A percentile compares a stretch with the other conserved stretches of the same genome.
Evolutionary conservation across 2,888 invertebrate genomes (phyloP).

Genomic region (Drosophila multiciliata): DNA sequence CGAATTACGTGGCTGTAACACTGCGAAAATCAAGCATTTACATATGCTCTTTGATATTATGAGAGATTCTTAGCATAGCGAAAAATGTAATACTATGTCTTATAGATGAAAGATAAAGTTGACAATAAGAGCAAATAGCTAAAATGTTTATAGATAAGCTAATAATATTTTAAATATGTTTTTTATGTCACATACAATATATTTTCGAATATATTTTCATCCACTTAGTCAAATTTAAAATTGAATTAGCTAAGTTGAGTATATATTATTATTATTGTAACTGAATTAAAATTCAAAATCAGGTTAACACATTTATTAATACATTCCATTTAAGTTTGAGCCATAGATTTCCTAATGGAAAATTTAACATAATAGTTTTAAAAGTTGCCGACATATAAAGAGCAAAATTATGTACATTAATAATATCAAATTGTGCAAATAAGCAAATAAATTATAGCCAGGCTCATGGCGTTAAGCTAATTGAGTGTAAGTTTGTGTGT

Average conservation of each 20-base stretch:
- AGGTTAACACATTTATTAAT: background rate
- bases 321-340: slow-evolving; percentile 8
- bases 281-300: slow-evolving; percentile 1
- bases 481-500: slow-evolving; percentile 38
- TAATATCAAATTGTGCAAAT: slow-evolving; percentile 70
- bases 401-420: slow-evolving; percentile 66
- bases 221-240: background rate
- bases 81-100: slow-evolving; percentile 1
- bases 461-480: slow-evolving; percentile 37
- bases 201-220: no score
- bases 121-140: background rate
- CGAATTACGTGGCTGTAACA: slow-evolving; percentile 22
- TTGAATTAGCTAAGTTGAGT: background rate
- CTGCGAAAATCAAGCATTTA: slow-evolving; percentile 32
- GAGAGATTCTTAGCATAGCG: background rate
- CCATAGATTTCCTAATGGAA: background rate
- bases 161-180: background rate
- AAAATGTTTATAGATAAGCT: no score
- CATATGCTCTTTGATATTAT: slow-evolving; percentile 2
- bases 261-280: background rate
- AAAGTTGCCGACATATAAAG: slow-evolving; percentile 21
- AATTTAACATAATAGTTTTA: slow-evolving; percentile 20
- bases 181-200: no score
- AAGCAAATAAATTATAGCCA: slow-evolving; percentile 67
- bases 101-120: background rate